Evolutionary conservation across 2,888 invertebrate genomes (phyloP), one percentile per base, ranked within the genome.

Genomic region (Harpagoxenus sublaevis): DNA sequence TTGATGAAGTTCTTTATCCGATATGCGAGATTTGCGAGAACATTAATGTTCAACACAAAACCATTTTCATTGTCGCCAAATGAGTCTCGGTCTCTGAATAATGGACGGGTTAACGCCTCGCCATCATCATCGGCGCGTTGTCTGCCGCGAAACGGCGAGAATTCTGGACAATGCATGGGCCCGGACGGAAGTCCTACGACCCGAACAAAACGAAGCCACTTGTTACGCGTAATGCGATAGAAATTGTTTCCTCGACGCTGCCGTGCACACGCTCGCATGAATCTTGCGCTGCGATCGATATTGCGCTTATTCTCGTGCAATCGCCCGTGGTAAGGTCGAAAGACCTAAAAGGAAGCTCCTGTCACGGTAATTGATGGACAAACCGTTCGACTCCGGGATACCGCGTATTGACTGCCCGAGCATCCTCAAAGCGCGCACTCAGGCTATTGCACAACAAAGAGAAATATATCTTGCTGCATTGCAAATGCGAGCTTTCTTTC

Each of bases 151-250:
- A 42, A 18, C 39, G 65, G 23, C 23, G 83, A 51, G 60, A 55
- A 71, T 75, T 55, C 51, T 9, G 63, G 31, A 82, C 84, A 86
- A 88, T 23, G 23, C 23, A 23, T 84, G 45, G 57, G 62, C 65
- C 63, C 65, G 71, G 23, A 60, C 57, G 53, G 45, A 86, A 84
- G 74, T 48, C 55, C 66, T 51, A 68, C 45, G 77, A 83, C 55
- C 68, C 81, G 84, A 79, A 85, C 85, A 81, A 66, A 48, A 89
- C 88, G 89, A 87, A 87, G 93, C 93, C 93, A 93, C 93, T 93
- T 93, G 93, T 93, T 93, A 93, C 93, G 87, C 92, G 88, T 87
- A 84, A 81, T 88, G 81, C 86, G 86, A 86, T 84, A 74, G 75
- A 85, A 86, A 86, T 88, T 84, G 84, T 83, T 86, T 83, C 81